phyloP scores from a whole-genome alignment of 1,140 invertebrate genomes.

The Drosophila leontia region DNA sequence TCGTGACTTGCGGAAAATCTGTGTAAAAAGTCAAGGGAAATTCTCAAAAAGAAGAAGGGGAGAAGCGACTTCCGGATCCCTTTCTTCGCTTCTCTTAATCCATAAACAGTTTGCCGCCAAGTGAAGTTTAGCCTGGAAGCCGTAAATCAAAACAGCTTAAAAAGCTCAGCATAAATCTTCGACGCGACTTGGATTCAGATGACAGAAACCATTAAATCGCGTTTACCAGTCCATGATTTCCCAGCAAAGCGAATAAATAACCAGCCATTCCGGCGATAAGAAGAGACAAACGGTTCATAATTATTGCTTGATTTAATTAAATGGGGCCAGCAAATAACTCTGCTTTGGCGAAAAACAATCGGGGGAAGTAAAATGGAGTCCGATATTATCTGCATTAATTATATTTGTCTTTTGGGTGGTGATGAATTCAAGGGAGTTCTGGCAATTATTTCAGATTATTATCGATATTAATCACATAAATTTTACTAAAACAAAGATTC shows the following conservation, averaged over 20 bases:
- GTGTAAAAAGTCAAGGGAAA: not conserved
- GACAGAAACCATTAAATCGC: conserved; percentile 30
- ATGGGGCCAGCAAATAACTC: conserved; percentile 40
- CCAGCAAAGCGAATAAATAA: conserved; percentile 23
- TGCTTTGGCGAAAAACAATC: conserved; percentile 31
- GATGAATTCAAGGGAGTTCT: not conserved
- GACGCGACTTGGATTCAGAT: conserved; percentile 6
- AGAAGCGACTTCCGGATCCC: not conserved
- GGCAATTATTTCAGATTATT: not conserved
- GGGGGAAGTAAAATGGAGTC: not conserved
- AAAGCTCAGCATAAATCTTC: conserved; percentile 53
- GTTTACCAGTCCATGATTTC: conserved; percentile 36
- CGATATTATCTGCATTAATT: conserved; percentile 52
- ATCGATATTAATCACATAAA: not conserved
- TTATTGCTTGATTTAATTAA: conserved; percentile 60
- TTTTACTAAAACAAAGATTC: not conserved
- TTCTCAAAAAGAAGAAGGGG: not conserved
- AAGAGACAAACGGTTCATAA: conserved; percentile 34
- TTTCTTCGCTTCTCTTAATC: conserved; percentile 38
- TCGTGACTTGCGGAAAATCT: conserved; percentile 37
- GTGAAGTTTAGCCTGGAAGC: conserved; percentile 34
- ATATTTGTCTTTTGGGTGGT: not conserved
- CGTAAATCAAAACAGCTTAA: conserved; percentile 73
- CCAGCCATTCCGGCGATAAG: conserved; percentile 2
- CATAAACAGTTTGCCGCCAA: conserved; percentile 35